A percentile compares a stretch with the other conserved stretches of the same genome.
These are phyloP conservation scores for Drosophila busckii DNA, from an alignment of 1,140 invertebrate genomes.

Conservation along the genomic window DNA sequence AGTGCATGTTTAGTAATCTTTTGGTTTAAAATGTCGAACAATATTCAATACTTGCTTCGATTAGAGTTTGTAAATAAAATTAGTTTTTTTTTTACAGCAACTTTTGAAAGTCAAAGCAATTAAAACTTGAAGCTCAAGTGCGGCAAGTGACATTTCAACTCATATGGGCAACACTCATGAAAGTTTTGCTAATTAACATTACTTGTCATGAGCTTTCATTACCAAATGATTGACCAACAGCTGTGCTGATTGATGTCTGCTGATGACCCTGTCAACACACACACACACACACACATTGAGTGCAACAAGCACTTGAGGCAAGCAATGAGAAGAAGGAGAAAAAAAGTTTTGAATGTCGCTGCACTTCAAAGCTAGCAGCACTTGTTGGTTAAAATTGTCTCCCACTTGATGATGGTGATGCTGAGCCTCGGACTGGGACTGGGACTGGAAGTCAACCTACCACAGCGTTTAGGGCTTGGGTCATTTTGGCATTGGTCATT, in stretches of 20 bases:
- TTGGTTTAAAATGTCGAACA: no score
- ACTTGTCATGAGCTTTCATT: constrained; percentile 61
- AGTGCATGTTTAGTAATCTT: no score
- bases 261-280: constrained; percentile 35
- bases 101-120: background rate
- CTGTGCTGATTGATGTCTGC: background rate
- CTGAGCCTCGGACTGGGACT: no score
- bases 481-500: constrained; percentile 55
- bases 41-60: no score
- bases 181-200: constrained; percentile 60
- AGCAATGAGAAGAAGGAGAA: no score
- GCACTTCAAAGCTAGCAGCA: constrained; percentile 58
- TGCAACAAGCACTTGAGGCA: no score
- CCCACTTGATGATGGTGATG: no score
- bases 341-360: constrained; percentile 48
- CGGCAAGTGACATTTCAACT: constrained; percentile 27
- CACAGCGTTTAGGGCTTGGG: constrained; percentile 43
- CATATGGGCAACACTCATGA: background rate
- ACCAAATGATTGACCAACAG: constrained; percentile 1
- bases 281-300: constrained; percentile 11
- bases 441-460: constrained; percentile 69
- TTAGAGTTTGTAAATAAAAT: no score
- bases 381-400: constrained; percentile 56
- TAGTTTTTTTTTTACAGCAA: no score
- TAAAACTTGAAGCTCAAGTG: background rate